Conservation (phyloP, 1,140 invertebrate genomes). For the Anoplolepis gracilipes region DNA sequence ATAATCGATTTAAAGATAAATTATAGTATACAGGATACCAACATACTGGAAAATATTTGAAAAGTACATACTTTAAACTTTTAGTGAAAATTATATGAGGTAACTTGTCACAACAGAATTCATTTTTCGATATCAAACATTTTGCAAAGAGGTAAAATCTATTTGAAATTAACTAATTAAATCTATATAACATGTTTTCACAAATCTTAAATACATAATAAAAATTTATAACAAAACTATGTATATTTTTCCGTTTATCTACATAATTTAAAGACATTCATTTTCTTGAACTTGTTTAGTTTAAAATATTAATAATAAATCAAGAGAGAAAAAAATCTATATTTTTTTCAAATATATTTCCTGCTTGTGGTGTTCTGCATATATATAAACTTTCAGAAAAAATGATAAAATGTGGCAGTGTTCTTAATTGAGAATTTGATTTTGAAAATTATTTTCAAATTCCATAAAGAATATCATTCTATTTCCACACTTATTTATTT, state of each 20-base stretch:
- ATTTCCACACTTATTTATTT: slow-evolving; percentile 32
- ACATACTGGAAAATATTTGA: slow-evolving; percentile 31
- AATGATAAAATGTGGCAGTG: slow-evolving; percentile 8
- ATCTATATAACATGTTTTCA: not conserved
- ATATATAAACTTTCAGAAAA: not conserved
- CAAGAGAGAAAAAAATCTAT: slow-evolving; percentile 37
- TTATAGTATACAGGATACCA: slow-evolving; percentile 6
- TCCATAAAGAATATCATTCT: slow-evolving; percentile 18
- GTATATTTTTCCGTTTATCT: not conserved
- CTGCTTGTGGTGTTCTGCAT: not conserved
- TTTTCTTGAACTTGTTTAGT: not conserved
- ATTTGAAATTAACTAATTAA: slow-evolving; percentile 7
- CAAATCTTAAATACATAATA: not conserved
- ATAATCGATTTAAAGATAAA: slow-evolving; percentile 8
- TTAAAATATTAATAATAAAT: not conserved
- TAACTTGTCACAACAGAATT: not conserved
- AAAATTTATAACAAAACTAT: not conserved
- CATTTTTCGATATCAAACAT: not conserved
- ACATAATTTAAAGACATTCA: not conserved
- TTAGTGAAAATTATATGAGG: slow-evolving; percentile 2
- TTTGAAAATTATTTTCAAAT: slow-evolving; percentile 2
- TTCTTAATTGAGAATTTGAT: slow-evolving; percentile 22
- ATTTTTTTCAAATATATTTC: slow-evolving; percentile 33
- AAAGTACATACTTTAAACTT: not conserved
- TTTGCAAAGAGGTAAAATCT: not conserved